Evolutionary conservation across 2,888 invertebrate species (phyloP).

Genomic region (Rhingia rostrata): DNA sequence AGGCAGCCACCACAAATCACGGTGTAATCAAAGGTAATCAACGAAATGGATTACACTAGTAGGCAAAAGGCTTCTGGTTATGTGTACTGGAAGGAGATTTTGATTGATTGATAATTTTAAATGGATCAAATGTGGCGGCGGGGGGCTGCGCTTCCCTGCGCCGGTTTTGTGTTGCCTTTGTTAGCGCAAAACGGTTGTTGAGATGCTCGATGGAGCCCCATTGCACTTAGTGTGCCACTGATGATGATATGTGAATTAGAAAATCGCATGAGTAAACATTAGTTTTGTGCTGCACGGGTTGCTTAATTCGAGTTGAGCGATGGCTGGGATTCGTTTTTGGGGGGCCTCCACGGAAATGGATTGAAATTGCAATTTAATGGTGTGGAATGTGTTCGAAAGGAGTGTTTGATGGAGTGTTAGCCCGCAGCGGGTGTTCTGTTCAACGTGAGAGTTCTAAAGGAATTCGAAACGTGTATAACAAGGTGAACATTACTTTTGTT

Average conservation of each 20-base stretch:
- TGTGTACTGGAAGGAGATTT: conserved; percentile 71
- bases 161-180: conserved; percentile 10
- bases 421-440: neutral
- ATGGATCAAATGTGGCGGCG: conserved; percentile 58
- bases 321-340: neutral
- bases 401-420: neutral
- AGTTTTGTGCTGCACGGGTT: conserved; percentile 28
- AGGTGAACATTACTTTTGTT: neutral
- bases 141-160: neutral
- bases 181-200: neutral
- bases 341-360: neutral
- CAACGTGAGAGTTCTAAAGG: neutral
- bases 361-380: conserved; percentile 14
- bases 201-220: conserved; percentile 2
- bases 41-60: conserved; percentile 75
- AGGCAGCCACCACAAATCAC: conserved; percentile 75
- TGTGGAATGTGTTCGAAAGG: conserved; percentile 11
- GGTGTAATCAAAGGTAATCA: conserved; percentile 77
- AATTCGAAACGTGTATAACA: neutral
- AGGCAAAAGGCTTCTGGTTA: conserved; percentile 75
- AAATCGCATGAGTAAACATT: conserved; percentile 57
- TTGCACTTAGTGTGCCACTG: conserved; percentile 57
- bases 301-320: conserved; percentile 28
- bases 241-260: conserved; percentile 71
- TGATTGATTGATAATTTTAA: conserved; percentile 75